Percentiles rank a stretch among this genome's conserved stretches.
These are phyloP conservation scores for Tautogolabrus adspersus DNA, from an alignment of 2,113 vertebrate genomes.

Conservation along the genomic window DNA sequence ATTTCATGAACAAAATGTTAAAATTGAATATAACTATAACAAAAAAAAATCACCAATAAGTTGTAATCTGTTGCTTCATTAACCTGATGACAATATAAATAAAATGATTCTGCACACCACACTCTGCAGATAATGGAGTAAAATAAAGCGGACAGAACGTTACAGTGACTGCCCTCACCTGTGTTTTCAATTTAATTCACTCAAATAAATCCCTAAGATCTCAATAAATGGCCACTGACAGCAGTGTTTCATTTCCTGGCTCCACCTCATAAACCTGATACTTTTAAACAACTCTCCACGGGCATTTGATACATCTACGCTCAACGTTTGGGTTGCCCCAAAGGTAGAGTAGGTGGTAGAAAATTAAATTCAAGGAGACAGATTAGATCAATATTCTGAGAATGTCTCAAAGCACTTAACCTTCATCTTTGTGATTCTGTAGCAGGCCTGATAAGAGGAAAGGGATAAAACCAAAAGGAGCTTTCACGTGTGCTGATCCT, in stretches of 20 bases:
- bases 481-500: background rate
- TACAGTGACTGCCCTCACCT: background rate
- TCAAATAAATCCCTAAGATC: background rate
- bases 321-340: background rate
- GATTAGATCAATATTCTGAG: conserved; percentile 18
- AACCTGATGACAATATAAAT: background rate
- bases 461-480: background rate
- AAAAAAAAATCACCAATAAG: too few species aligned
- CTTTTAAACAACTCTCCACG: background rate
- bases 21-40: too few species aligned
- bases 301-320: background rate
- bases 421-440: background rate
- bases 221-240: background rate
- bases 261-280: background rate
- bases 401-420: conserved; percentile 6
- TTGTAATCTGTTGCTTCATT: too few species aligned
- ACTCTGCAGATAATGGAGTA: background rate
- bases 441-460: background rate
- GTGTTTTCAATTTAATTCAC: background rate
- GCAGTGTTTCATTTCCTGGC: background rate
- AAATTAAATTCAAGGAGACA: conserved; percentile 13
- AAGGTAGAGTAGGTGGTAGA: background rate
- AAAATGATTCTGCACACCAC: background rate
- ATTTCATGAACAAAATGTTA: too few species aligned
- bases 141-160: background rate